Evolutionary conservation across 1,140 invertebrate species (phyloP).

Genomic region (Oryzaephilus surinamensis): DNA sequence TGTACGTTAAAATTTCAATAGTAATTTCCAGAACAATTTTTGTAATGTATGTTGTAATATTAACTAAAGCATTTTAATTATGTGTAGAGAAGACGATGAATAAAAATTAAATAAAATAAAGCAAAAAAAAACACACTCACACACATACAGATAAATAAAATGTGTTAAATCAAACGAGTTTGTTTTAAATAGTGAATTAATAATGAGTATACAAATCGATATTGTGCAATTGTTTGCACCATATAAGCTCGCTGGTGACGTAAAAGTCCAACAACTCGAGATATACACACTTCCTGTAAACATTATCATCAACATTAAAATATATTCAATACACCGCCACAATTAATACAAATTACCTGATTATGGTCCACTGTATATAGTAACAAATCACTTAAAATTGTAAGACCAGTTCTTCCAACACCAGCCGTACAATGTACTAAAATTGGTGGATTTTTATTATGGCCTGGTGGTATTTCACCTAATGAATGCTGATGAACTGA

Average conservation of each 20-base stretch:
- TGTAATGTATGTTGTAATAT: too few relatives aligned
- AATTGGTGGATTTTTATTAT: slow-evolving; percentile 59
- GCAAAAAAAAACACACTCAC: slow-evolving; percentile 4
- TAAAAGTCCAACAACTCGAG: slow-evolving; percentile 60
- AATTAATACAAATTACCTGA: slow-evolving; percentile 46
- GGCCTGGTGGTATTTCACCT: slow-evolving; percentile 51
- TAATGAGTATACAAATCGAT: slow-evolving; percentile 78
- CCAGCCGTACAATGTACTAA: slow-evolving; percentile 60
- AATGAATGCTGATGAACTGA: slow-evolving; percentile 65
- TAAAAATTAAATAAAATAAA: slow-evolving; percentile 10
- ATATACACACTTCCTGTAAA: slow-evolving; percentile 63
- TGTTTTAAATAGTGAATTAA: slow-evolving; percentile 77
- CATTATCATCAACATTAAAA: slow-evolving; percentile 18
- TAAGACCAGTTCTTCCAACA: slow-evolving; percentile 60
- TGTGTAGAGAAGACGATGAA: too few relatives aligned
- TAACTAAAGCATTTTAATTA: too few relatives aligned
- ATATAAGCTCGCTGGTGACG: slow-evolving; percentile 76
- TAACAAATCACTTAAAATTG: slow-evolving; percentile 68
- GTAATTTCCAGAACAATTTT: too few relatives aligned
- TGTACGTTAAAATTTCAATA: too few relatives aligned
- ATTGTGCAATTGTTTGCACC: slow-evolving; percentile 79
- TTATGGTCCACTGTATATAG: slow-evolving; percentile 80
- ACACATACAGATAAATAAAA: slow-evolving; percentile 3
- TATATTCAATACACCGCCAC: neutral
- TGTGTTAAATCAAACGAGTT: slow-evolving; percentile 64